Evolutionary conservation across 2,113 vertebrate genomes (phyloP).

Genomic region (Barbus barbus): DNA sequence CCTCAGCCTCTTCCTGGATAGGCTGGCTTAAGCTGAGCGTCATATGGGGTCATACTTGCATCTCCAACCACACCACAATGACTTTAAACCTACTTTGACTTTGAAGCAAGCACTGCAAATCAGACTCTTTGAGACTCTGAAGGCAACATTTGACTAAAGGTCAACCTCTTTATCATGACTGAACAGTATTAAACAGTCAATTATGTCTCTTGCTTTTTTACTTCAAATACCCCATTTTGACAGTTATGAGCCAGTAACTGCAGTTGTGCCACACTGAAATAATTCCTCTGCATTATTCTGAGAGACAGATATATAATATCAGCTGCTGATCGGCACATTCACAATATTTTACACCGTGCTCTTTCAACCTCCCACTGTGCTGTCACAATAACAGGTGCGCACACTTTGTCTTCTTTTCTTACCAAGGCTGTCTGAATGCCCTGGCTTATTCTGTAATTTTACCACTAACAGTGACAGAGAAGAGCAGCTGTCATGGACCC

Average conservation of each 20-base stretch:
- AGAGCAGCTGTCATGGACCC: constrained; percentile 32
- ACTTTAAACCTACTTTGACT: background rate
- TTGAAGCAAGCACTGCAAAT: background rate
- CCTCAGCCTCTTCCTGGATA: constrained; percentile 36
- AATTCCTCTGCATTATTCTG: background rate
- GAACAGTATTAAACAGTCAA: background rate
- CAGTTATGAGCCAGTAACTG: background rate
- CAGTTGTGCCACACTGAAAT: background rate
- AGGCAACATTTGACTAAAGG: background rate
- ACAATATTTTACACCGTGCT: background rate
- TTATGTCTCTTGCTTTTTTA: background rate
- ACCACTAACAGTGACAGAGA: constrained; percentile 35
- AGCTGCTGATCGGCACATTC: background rate
- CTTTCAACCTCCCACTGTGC: background rate
- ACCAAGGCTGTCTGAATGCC: constrained; percentile 8
- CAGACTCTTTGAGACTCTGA: background rate
- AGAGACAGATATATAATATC: background rate
- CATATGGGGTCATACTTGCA: constrained; percentile 55
- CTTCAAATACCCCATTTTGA: background rate
- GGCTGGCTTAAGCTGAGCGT: constrained; percentile 16
- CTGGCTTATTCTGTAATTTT: constrained; percentile 33
- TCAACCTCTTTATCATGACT: background rate
- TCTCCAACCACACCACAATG: constrained; percentile 24
- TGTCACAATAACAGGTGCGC: constrained; percentile 43
- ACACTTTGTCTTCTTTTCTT: background rate